A percentile compares a stretch with the other conserved stretches of the same genome.
phyloP scores from a whole-genome alignment of 2,888 invertebrate genomes.

The Lasioglossum villosulum region DNA sequence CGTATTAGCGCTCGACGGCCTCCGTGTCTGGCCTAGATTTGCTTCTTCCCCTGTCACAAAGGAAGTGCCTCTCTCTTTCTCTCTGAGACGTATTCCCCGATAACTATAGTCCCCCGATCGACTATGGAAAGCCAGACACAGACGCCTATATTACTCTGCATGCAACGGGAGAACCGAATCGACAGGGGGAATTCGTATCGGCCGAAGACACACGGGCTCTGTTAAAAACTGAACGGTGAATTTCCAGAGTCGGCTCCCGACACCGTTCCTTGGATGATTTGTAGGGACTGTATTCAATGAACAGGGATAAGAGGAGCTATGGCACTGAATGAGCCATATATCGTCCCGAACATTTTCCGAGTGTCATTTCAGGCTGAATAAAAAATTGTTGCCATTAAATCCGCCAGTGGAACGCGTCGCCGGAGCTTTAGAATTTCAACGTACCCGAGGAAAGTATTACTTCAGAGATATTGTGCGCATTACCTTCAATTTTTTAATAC shows the following conservation, averaged over 20 bases:
- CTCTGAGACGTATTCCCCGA: constrained; percentile 16
- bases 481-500: background rate
- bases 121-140: background rate
- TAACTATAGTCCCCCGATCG: constrained; percentile 4
- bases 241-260: background rate
- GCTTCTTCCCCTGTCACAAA: constrained; percentile 34
- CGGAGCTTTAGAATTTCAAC: background rate
- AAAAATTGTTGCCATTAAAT: background rate
- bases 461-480: background rate
- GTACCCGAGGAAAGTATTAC: background rate
- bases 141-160: background rate
- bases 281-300: constrained; percentile 2
- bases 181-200: background rate
- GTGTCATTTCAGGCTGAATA: background rate
- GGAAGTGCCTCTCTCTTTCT: constrained; percentile 20
- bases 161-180: background rate
- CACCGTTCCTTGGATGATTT: constrained; percentile 1
- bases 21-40: constrained; percentile 31
- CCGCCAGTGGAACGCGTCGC: background rate
- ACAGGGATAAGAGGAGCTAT: background rate
- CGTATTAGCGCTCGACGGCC: constrained; percentile 3
- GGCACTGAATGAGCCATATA: background rate
- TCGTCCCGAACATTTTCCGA: background rate
- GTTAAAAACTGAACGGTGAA: constrained; percentile 6
- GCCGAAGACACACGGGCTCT: background rate